phyloP scores from a whole-genome alignment of 1,140 invertebrate species.

The Nixonia krombeini region DNA sequence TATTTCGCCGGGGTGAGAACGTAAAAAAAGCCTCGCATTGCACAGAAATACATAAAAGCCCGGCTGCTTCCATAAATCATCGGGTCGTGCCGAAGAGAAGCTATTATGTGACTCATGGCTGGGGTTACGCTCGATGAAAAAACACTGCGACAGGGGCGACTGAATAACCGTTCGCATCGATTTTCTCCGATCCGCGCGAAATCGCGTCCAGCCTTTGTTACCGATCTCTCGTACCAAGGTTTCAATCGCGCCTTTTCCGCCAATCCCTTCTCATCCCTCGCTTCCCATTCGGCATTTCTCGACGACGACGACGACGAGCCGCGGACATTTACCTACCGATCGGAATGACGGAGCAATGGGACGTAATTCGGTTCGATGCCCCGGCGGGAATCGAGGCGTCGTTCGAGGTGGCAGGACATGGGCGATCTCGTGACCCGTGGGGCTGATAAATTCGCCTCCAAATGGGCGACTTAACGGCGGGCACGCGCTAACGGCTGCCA shows the following conservation, averaged over 20 bases:
- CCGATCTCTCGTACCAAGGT: too few relatives aligned
- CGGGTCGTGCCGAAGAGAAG: slow-evolving; percentile 58
- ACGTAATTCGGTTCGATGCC: too few relatives aligned
- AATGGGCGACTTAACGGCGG: slow-evolving; percentile 43
- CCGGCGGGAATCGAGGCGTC: too few relatives aligned
- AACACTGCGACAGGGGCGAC: slow-evolving; percentile 22
- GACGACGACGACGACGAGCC: too few relatives aligned
- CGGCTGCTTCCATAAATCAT: slow-evolving; percentile 71
- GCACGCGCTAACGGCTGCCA: slow-evolving; percentile 30
- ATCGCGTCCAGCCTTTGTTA: too few relatives aligned
- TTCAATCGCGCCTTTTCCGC: too few relatives aligned
- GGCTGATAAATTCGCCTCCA: slow-evolving; percentile 41
- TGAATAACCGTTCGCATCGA: slow-evolving; percentile 45
- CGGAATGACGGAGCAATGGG: too few relatives aligned
- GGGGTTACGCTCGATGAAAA: slow-evolving; percentile 51
- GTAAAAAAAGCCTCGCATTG: slow-evolving; percentile 62
- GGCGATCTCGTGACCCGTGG: not conserved
- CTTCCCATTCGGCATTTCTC: too few relatives aligned
- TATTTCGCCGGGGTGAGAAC: slow-evolving; percentile 59
- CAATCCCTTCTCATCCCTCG: too few relatives aligned
- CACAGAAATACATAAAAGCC: slow-evolving; percentile 69
- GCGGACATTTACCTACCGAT: too few relatives aligned
- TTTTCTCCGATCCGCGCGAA: slow-evolving; percentile 42
- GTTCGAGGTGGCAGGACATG: too few relatives aligned
- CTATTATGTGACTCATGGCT: slow-evolving; percentile 64